Percentiles rank a stretch among this genome's conserved stretches.
Evolutionary conservation across 2,113 vertebrate genomes (phyloP).

Genomic region (human (Homo sapiens)): DNA sequence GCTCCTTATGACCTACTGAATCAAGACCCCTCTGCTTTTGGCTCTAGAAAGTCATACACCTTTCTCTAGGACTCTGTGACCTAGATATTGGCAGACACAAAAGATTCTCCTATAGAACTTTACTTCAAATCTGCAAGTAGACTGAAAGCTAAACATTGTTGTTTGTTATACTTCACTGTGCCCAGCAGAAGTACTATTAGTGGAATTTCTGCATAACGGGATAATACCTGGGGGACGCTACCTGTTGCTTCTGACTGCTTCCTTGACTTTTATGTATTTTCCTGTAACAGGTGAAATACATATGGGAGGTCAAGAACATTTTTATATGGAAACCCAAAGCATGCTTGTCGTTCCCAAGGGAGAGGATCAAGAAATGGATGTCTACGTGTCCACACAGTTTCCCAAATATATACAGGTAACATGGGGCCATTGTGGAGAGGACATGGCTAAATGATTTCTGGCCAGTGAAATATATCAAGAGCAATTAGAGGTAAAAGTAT

Average conservation of each 20-base stretch:
- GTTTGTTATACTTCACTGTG: neutral
- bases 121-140: neutral
- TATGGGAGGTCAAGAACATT: slow-evolving; percentile 86
- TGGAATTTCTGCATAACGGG: neutral
- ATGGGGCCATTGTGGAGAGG: neutral
- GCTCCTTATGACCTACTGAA: neutral
- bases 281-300: slow-evolving; percentile 79
- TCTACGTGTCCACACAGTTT: slow-evolving; percentile 84
- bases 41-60: neutral
- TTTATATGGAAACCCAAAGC: slow-evolving; percentile 88
- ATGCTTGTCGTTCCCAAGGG: slow-evolving; percentile 84
- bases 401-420: slow-evolving; percentile 83
- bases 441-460: neutral
- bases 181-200: neutral
- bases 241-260: neutral
- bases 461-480: neutral
- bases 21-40: neutral
- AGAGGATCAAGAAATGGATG: slow-evolving; percentile 85
- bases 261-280: neutral
- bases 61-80: neutral
- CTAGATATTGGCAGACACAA: neutral
- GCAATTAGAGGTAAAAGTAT: neutral
- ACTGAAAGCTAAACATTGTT: neutral
- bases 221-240: neutral
- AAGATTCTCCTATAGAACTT: neutral